Percentiles rank a stretch among this genome's conserved stretches.
These are phyloP conservation scores for Scophthalmus maximus DNA, from an alignment of 2,113 vertebrate species.

Conservation along the genomic window DNA sequence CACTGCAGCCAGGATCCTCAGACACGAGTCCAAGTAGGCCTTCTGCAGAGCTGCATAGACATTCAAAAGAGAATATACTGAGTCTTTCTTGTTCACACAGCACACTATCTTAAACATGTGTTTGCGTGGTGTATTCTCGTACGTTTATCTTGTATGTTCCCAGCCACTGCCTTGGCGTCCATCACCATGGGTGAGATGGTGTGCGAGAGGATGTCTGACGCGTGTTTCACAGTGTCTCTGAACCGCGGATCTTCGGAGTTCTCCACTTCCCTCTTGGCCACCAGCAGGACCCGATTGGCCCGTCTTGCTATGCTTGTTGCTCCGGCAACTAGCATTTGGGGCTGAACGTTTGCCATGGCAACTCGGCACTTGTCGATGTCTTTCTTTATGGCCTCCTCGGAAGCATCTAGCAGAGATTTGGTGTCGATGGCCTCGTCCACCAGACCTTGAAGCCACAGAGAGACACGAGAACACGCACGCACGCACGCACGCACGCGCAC, in stretches of 20 bases:
- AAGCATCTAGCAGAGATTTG: slow-evolving; percentile 95
- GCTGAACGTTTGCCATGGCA: slow-evolving; percentile 98
- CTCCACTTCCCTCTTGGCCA: slow-evolving; percentile 96
- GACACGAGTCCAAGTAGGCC: slow-evolving; percentile 95
- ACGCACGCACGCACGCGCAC: slow-evolving; percentile 2
- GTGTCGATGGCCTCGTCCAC: slow-evolving; percentile 99
- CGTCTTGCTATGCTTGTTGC: slow-evolving; percentile 97
- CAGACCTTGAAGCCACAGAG: slow-evolving; percentile 82
- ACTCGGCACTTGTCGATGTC: slow-evolving; percentile 98
- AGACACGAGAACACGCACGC: slow-evolving; percentile 17
- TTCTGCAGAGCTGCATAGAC: slow-evolving; percentile 89
- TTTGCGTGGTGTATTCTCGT: slow-evolving; percentile 22
- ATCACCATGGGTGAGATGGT: slow-evolving; percentile 99
- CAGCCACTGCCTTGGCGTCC: slow-evolving; percentile 98
- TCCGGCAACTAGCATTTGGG: slow-evolving; percentile 98
- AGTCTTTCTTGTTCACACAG: not conserved
- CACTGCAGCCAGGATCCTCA: slow-evolving; percentile 94
- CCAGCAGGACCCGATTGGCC: slow-evolving; percentile 95
- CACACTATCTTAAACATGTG: not conserved
- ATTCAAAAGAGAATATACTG: not conserved
- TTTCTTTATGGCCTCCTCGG: slow-evolving; percentile 98
- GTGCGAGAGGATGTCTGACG: slow-evolving; percentile 94
- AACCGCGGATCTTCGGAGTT: slow-evolving; percentile 98
- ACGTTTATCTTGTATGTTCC: slow-evolving; percentile 98
- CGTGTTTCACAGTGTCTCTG: slow-evolving; percentile 93